Percentiles rank a stretch among this genome's conserved stretches.
Evolutionary conservation across 1,140 invertebrate genomes (phyloP).

Genomic region (Campodea augens): DNA sequence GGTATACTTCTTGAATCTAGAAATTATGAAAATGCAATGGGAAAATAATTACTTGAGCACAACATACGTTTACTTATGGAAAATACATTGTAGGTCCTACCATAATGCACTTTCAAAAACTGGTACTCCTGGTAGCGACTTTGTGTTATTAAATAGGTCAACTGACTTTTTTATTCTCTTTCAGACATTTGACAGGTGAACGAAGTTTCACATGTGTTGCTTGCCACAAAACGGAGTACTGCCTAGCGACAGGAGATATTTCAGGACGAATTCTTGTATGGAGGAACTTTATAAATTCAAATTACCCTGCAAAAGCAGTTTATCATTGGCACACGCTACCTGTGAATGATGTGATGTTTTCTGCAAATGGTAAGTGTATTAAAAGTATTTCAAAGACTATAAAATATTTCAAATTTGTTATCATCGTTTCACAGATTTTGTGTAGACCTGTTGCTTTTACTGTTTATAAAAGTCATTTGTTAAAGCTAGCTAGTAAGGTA

Average conservation of each 20-base stretch:
- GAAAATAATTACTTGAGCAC: too few species aligned
- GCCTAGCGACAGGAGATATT: constrained; percentile 47
- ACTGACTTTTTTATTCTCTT: not conserved
- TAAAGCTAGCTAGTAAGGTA: not conserved
- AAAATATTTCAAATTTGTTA: too few species aligned
- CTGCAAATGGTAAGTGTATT: constrained; percentile 34
- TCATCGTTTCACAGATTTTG: not conserved
- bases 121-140: too few species aligned
- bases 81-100: too few species aligned
- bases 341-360: constrained; percentile 46
- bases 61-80: too few species aligned
- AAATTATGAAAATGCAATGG: too few species aligned
- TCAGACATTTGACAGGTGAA: constrained; percentile 5
- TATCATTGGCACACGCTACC: constrained; percentile 65
- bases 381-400: not conserved
- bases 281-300: constrained; percentile 28
- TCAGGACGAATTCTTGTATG: constrained; percentile 45
- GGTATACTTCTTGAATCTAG: too few species aligned
- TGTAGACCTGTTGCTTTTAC: not conserved
- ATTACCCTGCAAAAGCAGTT: constrained; percentile 27
- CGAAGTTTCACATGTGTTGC: constrained; percentile 42
- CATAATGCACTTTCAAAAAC: too few species aligned
- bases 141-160: too few species aligned
- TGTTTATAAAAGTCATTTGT: constrained; percentile 1
- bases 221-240: constrained; percentile 42